A percentile compares a stretch with the other conserved stretches of the same genome.
Evolutionary conservation across 2,113 vertebrate genomes (phyloP).

Genomic region (Otocyon megalotis): DNA sequence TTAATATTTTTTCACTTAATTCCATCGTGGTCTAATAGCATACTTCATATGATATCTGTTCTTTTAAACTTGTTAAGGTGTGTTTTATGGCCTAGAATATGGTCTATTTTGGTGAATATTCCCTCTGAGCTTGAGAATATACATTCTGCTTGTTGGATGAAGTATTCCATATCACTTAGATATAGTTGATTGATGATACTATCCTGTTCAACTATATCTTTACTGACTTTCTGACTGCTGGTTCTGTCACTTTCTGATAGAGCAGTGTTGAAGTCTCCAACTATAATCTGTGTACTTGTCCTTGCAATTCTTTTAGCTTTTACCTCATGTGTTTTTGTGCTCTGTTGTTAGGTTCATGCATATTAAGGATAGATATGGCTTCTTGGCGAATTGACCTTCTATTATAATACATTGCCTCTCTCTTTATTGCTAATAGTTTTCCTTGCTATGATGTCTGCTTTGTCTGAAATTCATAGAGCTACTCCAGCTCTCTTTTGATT

Average conservation of each 20-base stretch:
- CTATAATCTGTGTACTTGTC: neutral
- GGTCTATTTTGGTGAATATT: neutral
- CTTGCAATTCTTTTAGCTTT: neutral
- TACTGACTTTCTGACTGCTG: neutral
- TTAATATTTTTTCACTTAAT: neutral
- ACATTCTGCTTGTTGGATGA: neutral
- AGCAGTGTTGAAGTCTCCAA: neutral
- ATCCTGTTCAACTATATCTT: neutral
- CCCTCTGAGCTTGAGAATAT: neutral
- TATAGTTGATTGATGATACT: neutral
- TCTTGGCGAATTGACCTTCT: neutral
- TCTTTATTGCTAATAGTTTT: neutral
- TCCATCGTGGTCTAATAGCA: neutral
- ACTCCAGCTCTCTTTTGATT: neutral
- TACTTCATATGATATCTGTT: neutral
- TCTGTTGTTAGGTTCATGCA: neutral
- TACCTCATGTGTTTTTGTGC: neutral
- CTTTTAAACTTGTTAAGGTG: neutral
- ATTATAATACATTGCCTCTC: neutral
- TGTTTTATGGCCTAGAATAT: neutral
- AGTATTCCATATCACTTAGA: neutral
- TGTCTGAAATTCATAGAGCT: neutral
- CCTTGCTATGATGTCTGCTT: slow-evolving; percentile 1
- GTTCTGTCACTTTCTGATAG: neutral
- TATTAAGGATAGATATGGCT: neutral